Base-by-base conservation (phyloP, 1,140 invertebrate genomes). In the Lerema accius region DNA sequence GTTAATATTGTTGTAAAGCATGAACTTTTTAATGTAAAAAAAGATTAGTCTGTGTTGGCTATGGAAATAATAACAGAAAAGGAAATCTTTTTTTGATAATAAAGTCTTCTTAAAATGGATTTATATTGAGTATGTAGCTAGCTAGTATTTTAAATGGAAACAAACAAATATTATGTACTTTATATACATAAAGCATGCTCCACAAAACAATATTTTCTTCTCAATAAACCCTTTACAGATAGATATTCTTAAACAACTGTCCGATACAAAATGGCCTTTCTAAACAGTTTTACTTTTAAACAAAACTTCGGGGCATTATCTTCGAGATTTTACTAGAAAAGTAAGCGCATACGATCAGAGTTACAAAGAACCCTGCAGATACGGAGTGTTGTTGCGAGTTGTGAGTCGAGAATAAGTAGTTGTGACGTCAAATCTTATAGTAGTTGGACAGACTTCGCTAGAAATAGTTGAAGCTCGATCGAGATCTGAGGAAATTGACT, bases 331-430 rank as follows among this genome's bases (percentile, higher is more conserved):
- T 37, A 37, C 35, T 37, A 37, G 1, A 4, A 37, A 37, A 37
- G 35, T 37, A 32, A 32, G 28, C 28, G n/a, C 35, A 37, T 37
- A 37, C 35, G 35, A 37, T 37, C 35, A 37, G 11, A 37, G 10
- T 37, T 37, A 11, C 35, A 37, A 37, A 37, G 35, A 37, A 11
- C 35, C 2, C 4, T 4, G 35, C 1, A 37, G 35, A 37, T 37
- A 37, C 35, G 9, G 28, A 37, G 35, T 37, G 35, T 37, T 11
- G 35, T 37, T 37, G 10, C n/a, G 35, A 37, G 35, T 37, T 37
- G 10, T 2, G 28, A 32, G 28, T 23, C 6, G 28, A 32, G 28
- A 32, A 9, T 37, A 37, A 37, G 35, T 37, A 37, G n/a, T 37
- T 37, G 10, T 37, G 35, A 37, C 35, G n/a, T 37, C 35, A 37